phyloP scores from a whole-genome alignment of 2,797 vertebrate species.

The Balearica regulorum region DNA sequence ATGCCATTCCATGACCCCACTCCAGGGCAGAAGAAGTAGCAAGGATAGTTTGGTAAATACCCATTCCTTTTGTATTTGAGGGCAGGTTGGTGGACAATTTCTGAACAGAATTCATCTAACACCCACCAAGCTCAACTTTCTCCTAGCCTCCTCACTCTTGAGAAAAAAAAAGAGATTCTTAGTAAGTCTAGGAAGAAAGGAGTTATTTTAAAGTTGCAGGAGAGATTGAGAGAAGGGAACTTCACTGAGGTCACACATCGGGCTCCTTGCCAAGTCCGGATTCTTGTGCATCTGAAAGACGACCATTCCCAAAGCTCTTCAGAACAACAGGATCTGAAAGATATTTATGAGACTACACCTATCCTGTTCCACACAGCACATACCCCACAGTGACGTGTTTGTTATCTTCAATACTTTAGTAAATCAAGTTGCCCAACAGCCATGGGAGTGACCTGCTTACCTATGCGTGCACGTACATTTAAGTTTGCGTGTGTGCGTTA shows the following conservation, averaged over 20 bases:
- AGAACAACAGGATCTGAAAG: background rate
- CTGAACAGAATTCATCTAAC: background rate
- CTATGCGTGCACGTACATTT: background rate
- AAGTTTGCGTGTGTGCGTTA: background rate
- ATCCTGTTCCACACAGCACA: background rate
- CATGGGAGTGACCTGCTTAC: conserved; percentile 30
- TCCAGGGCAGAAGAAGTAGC: background rate
- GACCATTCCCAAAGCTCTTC: background rate
- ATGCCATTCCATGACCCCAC: background rate
- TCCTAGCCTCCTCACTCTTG: accelerated
- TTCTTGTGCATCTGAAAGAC: background rate
- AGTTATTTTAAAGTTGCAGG: background rate
- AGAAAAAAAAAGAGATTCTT: background rate
- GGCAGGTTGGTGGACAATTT: background rate
- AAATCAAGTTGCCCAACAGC: conserved; percentile 13
- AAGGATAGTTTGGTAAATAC: background rate
- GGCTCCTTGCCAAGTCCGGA: background rate
- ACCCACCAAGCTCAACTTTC: background rate
- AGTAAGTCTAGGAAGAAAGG: background rate
- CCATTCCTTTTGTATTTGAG: background rate
- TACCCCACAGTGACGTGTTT: background rate
- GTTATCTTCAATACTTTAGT: background rate
- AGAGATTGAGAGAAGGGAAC: background rate
- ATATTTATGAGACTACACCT: conserved; percentile 20
- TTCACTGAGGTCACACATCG: background rate